A percentile compares a stretch with the other conserved stretches of the same genome.
These are phyloP conservation scores for Tricholaema leucomelas DNA, from an alignment of 2,113 vertebrate genomes.

Conservation along the genomic window DNA sequence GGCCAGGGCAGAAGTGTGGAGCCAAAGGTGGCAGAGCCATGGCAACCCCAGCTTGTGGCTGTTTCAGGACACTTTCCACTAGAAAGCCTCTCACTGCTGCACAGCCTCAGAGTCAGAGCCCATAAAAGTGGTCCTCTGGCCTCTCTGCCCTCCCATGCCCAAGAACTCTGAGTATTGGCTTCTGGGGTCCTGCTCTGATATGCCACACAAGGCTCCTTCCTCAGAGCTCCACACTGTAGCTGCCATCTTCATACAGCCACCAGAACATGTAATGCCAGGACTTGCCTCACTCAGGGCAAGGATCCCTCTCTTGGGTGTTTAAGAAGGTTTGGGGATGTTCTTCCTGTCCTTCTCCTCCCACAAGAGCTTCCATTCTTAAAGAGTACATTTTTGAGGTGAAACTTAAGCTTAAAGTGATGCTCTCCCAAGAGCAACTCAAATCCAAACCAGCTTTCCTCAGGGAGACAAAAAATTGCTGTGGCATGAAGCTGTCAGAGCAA, in stretches of 20 bases:
- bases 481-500: background rate
- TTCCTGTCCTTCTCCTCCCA: background rate
- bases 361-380: background rate
- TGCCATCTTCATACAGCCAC: background rate
- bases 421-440: background rate
- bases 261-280: background rate
- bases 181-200: background rate
- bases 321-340: background rate
- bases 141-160: accelerated
- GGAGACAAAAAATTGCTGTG: background rate
- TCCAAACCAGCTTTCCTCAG: background rate
- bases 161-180: accelerated
- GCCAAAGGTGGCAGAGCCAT: accelerated
- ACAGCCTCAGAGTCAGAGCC: background rate
- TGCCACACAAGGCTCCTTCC: background rate
- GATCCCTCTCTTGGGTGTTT: background rate
- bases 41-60: background rate
- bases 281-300: background rate
- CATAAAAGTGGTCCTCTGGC: background rate
- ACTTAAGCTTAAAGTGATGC: background rate
- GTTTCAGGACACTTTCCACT: background rate
- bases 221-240: background rate
- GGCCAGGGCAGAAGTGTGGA: background rate
- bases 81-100: background rate
- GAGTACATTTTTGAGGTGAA: constrained; percentile 2